Conservation (phyloP, 2,113 vertebrate species). For the Bujurquina vittata region DNA sequence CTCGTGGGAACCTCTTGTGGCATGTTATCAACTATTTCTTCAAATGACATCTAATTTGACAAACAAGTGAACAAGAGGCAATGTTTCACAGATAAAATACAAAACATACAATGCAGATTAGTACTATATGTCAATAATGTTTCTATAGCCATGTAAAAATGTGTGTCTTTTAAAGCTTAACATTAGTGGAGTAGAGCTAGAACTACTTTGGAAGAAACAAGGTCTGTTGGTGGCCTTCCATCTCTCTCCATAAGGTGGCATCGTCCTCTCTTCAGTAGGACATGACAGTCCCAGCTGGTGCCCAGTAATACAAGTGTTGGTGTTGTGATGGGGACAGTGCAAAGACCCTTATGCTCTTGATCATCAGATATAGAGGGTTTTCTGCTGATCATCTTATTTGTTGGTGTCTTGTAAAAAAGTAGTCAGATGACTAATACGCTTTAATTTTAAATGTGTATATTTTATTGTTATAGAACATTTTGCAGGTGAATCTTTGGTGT, state of each 20-base stretch:
- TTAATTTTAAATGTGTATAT: too few species aligned
- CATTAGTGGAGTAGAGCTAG: neutral
- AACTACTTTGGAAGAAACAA: neutral
- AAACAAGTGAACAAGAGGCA: neutral
- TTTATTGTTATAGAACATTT: neutral
- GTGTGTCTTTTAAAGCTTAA: neutral
- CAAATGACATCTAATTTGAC: neutral
- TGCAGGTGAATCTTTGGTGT: neutral
- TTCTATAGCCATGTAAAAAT: neutral
- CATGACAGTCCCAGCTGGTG: neutral
- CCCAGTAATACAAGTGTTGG: neutral
- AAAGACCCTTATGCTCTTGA: neutral
- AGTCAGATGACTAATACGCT: neutral
- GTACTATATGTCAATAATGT: neutral
- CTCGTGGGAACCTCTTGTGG: neutral
- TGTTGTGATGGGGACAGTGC: neutral
- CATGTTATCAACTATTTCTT: neutral
- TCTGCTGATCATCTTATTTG: neutral
- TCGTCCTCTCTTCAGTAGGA: neutral
- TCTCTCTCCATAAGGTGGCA: neutral
- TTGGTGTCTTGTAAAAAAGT: neutral
- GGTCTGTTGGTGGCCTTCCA: neutral
- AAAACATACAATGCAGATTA: neutral
- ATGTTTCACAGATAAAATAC: neutral
- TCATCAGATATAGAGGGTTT: neutral